Evolutionary conservation across 2,113 vertebrate genomes (phyloP).

Genomic region (Menura novaehollandiae): DNA sequence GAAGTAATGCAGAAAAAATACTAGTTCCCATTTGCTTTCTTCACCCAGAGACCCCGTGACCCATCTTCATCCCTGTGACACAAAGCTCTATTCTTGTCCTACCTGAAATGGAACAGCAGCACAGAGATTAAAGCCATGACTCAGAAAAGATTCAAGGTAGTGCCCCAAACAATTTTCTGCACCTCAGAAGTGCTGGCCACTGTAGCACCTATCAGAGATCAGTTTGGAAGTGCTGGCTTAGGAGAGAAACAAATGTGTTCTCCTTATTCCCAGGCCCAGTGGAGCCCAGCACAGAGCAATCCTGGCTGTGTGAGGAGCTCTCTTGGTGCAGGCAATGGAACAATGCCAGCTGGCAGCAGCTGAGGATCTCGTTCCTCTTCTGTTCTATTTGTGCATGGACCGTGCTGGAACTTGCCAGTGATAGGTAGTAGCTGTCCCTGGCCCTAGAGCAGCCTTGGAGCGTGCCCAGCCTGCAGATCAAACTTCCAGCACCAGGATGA

Average conservation of each 20-base stretch:
- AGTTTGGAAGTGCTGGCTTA: background rate
- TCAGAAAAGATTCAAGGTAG: background rate
- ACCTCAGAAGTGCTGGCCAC: background rate
- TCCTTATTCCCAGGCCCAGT: background rate
- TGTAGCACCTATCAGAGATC: background rate
- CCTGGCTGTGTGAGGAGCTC: background rate
- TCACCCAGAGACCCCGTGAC: background rate
- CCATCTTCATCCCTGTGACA: background rate
- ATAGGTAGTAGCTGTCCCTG: background rate
- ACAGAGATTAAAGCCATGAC: background rate
- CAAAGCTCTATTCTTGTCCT: background rate
- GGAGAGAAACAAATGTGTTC: background rate
- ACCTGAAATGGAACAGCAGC: background rate
- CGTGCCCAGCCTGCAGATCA: background rate
- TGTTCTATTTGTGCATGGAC: background rate
- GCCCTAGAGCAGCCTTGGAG: background rate
- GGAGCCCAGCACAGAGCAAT: background rate
- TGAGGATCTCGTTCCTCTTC: constrained; percentile 2
- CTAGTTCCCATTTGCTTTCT: background rate
- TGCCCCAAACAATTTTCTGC: background rate
- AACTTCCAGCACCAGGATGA: background rate
- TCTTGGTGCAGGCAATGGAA: constrained; percentile 1
- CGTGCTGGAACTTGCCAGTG: background rate
- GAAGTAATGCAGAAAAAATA: background rate
- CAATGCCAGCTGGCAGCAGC: background rate